phyloP scores from a whole-genome alignment of 2,888 invertebrate species.

The Caenorhabditis sp. region DNA sequence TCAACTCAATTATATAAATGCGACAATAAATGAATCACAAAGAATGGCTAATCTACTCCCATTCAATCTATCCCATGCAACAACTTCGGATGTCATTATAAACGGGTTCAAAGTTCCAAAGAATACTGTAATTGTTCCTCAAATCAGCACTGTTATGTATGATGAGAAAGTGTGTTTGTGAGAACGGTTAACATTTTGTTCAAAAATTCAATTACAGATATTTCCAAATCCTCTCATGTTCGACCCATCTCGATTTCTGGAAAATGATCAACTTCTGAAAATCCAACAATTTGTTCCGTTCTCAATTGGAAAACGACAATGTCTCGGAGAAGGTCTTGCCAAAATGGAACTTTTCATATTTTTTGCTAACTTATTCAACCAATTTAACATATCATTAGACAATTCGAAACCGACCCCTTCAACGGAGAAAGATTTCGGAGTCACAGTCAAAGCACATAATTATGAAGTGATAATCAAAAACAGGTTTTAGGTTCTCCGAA shows the following conservation, averaged over 20 bases:
- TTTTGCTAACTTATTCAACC: constrained; percentile 44
- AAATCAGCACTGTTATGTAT: constrained; percentile 44
- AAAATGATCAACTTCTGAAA: constrained; percentile 24
- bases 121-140: constrained; percentile 38
- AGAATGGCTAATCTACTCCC: constrained; percentile 45
- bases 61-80: constrained; percentile 35
- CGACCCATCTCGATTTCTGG: constrained; percentile 31
- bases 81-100: constrained; percentile 24
- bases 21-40: constrained; percentile 46
- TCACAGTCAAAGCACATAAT: constrained; percentile 36
- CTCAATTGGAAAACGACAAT: constrained; percentile 50
- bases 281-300: constrained; percentile 46
- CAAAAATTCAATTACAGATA: constrained; percentile 18
- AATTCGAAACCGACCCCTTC: constrained; percentile 14
- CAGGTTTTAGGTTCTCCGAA: constrained; percentile 12
- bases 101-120: constrained; percentile 25
- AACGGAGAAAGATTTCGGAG: constrained; percentile 22
- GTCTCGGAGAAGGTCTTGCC: constrained; percentile 49
- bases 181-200: not conserved
- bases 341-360: constrained; percentile 46
- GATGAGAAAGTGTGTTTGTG: constrained; percentile 19
- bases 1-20: constrained; percentile 35
- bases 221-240: constrained; percentile 43
- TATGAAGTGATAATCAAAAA: constrained; percentile 21
- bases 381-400: constrained; percentile 30